Conservation (phyloP, 2,888 invertebrate species). For the Plagodis pulveraria region DNA sequence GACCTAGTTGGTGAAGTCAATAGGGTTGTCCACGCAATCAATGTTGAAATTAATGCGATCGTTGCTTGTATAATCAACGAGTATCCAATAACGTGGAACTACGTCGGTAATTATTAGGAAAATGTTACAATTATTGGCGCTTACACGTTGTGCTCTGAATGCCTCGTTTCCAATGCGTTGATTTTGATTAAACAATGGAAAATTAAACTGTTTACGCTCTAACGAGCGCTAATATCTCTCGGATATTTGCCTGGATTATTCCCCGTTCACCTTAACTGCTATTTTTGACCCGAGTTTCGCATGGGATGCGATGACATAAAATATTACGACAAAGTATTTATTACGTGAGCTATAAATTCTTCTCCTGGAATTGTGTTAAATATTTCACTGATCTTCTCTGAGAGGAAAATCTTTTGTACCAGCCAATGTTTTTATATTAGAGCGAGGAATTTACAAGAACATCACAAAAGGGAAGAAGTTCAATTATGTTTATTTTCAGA, state of each 20-base stretch:
- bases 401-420: constrained; percentile 31
- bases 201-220: constrained; percentile 71
- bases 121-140: constrained; percentile 70
- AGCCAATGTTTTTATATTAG: constrained; percentile 34
- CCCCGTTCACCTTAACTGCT: constrained; percentile 29
- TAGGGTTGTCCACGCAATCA: constrained; percentile 45
- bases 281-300: constrained; percentile 35
- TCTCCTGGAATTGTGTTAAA: constrained; percentile 33
- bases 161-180: constrained; percentile 47
- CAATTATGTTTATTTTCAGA: too few species aligned
- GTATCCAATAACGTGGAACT: constrained; percentile 46
- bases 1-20: constrained; percentile 34
- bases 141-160: constrained; percentile 67
- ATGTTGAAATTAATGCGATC: constrained; percentile 45
- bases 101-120: constrained; percentile 66
- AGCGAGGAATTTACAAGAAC: constrained; percentile 31
- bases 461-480: constrained; percentile 3
- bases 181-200: constrained; percentile 73
- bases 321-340: constrained; percentile 41
- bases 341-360: constrained; percentile 37
- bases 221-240: constrained; percentile 63
- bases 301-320: constrained; percentile 39
- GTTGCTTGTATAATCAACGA: constrained; percentile 43
- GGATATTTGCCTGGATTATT: constrained; percentile 37
- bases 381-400: constrained; percentile 31